phyloP scores from a whole-genome alignment of 2,113 vertebrate species.

The Ailuropoda melanoleuca region DNA sequence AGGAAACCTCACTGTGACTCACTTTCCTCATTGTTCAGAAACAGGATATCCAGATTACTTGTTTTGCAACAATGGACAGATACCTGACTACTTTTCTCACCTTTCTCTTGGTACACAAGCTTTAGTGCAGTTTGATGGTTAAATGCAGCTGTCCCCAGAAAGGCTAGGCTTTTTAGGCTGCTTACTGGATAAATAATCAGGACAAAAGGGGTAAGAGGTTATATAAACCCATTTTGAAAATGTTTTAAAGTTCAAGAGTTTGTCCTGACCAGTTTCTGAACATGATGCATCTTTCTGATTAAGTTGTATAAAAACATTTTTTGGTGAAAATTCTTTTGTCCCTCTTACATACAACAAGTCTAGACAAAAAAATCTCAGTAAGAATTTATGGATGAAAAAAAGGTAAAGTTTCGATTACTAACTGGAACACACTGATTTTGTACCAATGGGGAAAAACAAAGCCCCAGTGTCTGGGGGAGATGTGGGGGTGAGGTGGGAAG shows the following conservation, averaged over 20 bases:
- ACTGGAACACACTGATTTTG: background rate
- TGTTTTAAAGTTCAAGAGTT: background rate
- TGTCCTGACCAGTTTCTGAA: background rate
- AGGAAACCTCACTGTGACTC: background rate
- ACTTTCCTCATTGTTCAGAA: background rate
- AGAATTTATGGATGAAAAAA: background rate
- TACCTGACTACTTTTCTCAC: background rate
- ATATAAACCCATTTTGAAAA: background rate
- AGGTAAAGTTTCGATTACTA: background rate
- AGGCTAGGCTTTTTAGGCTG: background rate
- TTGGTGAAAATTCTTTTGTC: background rate
- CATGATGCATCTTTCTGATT: background rate
- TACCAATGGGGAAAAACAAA: background rate
- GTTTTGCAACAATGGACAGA: background rate
- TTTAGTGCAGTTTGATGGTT: background rate
- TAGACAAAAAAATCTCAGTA: background rate
- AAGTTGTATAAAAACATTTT: background rate
- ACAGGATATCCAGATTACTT: background rate
- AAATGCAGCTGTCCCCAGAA: background rate
- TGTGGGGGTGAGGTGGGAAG: too few species aligned
- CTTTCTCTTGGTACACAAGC: background rate
- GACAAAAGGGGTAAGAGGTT: background rate
- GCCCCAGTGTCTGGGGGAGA: background rate
- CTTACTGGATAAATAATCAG: background rate
- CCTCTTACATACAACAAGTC: background rate